These are phyloP conservation scores for Cosmopolites sordidus DNA, from an alignment of 2,888 invertebrate genomes.

Conservation along the genomic window DNA sequence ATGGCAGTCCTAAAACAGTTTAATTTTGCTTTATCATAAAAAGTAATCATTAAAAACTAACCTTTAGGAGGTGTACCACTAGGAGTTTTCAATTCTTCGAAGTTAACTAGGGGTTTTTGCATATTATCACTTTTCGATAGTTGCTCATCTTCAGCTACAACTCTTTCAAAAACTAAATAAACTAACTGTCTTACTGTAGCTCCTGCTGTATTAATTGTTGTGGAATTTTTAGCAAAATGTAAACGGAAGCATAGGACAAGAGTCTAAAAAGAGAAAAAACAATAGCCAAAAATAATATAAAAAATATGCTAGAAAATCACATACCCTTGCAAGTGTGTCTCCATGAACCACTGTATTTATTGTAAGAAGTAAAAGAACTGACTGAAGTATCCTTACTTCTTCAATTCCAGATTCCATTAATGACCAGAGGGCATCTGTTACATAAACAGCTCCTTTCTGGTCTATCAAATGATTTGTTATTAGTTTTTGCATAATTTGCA, in stretches of 20 bases:
- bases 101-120: conserved; percentile 55
- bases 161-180: conserved; percentile 85
- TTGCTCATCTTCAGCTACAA: conserved; percentile 66
- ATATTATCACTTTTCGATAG: conserved; percentile 37
- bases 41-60: conserved; percentile 14
- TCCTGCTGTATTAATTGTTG: conserved; percentile 95
- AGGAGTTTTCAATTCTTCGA: conserved; percentile 75
- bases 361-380: conserved; percentile 88
- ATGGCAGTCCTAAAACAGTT: conserved; percentile 56
- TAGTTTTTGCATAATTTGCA: conserved; percentile 89
- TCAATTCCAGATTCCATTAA: conserved; percentile 92
- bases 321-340: conserved; percentile 87
- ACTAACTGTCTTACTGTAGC: conserved; percentile 96
- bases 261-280: conserved; percentile 66
- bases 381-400: conserved; percentile 94
- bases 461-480: conserved; percentile 87
- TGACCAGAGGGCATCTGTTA: conserved; percentile 90
- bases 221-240: conserved; percentile 90
- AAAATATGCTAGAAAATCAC: too few species aligned
- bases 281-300: neutral
- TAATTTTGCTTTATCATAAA: conserved; percentile 3
- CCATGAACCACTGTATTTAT: conserved; percentile 95
- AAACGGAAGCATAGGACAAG: conserved; percentile 95
- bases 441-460: conserved; percentile 86
- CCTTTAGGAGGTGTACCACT: conserved; percentile 73